These are phyloP conservation scores for Aspidoscelis tigris DNA, from an alignment of 2,113 vertebrate species.

Conservation along the genomic window DNA sequence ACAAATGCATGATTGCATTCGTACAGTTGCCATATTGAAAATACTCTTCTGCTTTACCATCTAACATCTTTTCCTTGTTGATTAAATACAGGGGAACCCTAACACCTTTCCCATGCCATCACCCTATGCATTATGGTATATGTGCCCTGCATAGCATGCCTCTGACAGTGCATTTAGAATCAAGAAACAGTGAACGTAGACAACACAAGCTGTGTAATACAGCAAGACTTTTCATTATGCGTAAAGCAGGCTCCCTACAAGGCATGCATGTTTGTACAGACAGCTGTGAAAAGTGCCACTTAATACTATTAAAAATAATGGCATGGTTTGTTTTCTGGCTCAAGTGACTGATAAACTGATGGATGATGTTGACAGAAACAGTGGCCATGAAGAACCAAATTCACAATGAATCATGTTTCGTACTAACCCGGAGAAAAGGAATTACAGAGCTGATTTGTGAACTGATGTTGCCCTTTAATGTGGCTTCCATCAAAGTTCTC, in stretches of 20 bases:
- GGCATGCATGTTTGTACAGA: background rate
- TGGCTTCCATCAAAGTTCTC: conserved; percentile 63
- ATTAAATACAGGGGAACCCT: too few species aligned
- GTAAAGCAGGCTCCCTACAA: conserved; percentile 45
- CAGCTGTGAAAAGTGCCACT: conserved; percentile 51
- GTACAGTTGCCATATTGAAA: too few species aligned
- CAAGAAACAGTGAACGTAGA: background rate
- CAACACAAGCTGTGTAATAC: background rate
- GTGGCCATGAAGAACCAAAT: conserved; percentile 53
- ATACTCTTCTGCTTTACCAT: too few species aligned
- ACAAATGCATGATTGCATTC: too few species aligned
- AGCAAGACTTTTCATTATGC: background rate
- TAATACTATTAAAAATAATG: conserved; percentile 30
- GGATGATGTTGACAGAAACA: conserved; percentile 45
- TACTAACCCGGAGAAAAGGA: conserved; percentile 41
- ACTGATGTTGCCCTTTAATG: conserved; percentile 60
- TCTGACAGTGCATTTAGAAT: background rate
- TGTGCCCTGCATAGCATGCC: background rate
- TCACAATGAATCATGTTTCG: conserved; percentile 47
- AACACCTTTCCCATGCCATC: too few species aligned
- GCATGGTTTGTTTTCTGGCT: conserved; percentile 47
- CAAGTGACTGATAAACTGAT: conserved; percentile 52
- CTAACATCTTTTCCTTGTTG: too few species aligned
- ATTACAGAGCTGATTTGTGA: conserved; percentile 57
- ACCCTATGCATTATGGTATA: background rate